These are phyloP conservation scores for Linepithema humile DNA, from an alignment of 1,140 invertebrate species.

Conservation along the genomic window DNA sequence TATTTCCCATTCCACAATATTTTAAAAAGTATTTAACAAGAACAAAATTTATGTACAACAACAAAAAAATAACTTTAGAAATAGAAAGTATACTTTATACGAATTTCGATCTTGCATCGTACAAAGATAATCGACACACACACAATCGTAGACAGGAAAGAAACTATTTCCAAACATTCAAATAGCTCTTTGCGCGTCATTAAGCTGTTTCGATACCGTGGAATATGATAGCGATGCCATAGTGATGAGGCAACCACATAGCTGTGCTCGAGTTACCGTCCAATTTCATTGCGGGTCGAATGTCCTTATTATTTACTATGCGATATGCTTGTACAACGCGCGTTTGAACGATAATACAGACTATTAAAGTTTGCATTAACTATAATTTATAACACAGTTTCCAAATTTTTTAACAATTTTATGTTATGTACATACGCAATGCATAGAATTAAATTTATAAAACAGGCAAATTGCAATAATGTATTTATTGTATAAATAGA, in stretches of 20 bases:
- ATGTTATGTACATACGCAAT: too few species aligned
- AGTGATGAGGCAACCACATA: constrained; percentile 3
- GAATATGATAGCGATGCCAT: constrained; percentile 49
- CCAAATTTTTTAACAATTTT: neutral
- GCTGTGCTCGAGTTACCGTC: constrained; percentile 55
- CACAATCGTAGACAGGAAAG: constrained; percentile 21
- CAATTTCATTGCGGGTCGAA: constrained; percentile 64
- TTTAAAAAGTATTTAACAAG: neutral
- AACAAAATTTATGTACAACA: neutral
- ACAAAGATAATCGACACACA: neutral
- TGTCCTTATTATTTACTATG: constrained; percentile 65
- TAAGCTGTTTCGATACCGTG: constrained; percentile 56
- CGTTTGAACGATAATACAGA: neutral
- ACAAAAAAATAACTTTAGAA: neutral
- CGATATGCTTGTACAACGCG: constrained; percentile 5
- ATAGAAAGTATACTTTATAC: neutral
- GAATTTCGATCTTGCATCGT: constrained; percentile 1
- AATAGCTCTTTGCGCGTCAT: constrained; percentile 60
- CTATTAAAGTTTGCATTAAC: neutral
- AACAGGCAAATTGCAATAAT: neutral
- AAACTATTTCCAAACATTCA: constrained; percentile 33
- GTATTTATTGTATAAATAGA: neutral
- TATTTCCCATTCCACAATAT: neutral
- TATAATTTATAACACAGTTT: neutral
- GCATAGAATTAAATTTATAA: too few species aligned